Base-by-base conservation (phyloP, 1,140 invertebrate species). In the Scaptomyza graminum region DNA sequence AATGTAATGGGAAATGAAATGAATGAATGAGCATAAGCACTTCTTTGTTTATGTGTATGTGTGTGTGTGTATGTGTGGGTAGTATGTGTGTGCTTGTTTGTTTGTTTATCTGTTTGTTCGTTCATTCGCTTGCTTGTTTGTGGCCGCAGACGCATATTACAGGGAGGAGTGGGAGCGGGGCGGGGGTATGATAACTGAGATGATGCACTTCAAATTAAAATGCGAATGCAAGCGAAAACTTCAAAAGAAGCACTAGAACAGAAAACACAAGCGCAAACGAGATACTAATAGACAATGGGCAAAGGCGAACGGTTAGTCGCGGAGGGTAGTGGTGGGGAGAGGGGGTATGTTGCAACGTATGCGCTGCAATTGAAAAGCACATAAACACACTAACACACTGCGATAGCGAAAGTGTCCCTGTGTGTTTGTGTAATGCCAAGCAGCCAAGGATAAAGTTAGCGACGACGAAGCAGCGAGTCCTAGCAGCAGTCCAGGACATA, bases 11-110 rank as follows among this genome's bases (percentile, higher is more conserved):
- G 83, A 88, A 88, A 88, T 88, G 83, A 88, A 88, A 88, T 88
- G 83, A 88, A 88, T 88, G 83, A 88, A 88, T 88, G 83, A 88
- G 79, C 83, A 88, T 88, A 88, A 88, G 83, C 79, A 88, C 83
- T 89, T 88, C 76, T 88, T 88, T 87, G 80, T 85, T 84, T 85
- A 67, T 73, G 54, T 78, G 60, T 59, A 34, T 55, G 41, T 46
- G 39, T 46, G 43, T n/a, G 11, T 25, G 44, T 18, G 31, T 46
- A n/a, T 49, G n/a, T 18, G 34, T 50, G 15, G n/a, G 18, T 25
- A n/a, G 7, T 52, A n/a, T 54, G 8, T 37, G 39, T 52, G 12
- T 51, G 47, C 15, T 54, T 49, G 50, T 63, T 50, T 54, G 61
- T 72, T 66, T 63, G 46, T 49, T 22, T 55, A 57, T 68, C 44